phyloP scores from a whole-genome alignment of 2,797 vertebrate species.

The Malacoctenus gilli region DNA sequence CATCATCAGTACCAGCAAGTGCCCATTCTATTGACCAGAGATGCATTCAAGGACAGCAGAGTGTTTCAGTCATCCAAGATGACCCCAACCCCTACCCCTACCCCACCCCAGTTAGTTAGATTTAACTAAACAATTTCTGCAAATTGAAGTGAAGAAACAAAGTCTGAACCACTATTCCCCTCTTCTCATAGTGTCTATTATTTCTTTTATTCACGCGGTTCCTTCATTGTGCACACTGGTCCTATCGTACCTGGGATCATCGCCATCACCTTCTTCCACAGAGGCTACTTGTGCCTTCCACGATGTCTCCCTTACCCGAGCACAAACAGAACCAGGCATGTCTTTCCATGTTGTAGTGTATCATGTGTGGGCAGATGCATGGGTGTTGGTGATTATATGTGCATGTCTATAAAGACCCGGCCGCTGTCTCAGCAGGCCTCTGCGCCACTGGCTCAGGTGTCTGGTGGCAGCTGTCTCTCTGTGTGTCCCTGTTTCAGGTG shows the following conservation, averaged over 20 bases:
- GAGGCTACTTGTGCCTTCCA: background rate
- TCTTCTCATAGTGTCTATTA: no score
- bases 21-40: no score
- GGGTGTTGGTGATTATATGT: slow-evolving; percentile 21
- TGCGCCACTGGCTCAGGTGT: slow-evolving; percentile 30
- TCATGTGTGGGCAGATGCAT: background rate
- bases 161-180: no score
- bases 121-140: no score
- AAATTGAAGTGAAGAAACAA: no score
- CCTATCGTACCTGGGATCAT: slow-evolving; percentile 10
- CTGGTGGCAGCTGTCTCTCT: slow-evolving; percentile 66
- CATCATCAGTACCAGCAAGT: no score
- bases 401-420: slow-evolving; percentile 12
- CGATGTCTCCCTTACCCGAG: slow-evolving; percentile 25
- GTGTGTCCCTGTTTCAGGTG: slow-evolving; percentile 52
- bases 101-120: no score
- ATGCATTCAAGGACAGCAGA: no score
- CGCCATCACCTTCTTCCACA: slow-evolving; percentile 3
- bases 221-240: slow-evolving; percentile 4
- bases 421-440: slow-evolving; percentile 26
- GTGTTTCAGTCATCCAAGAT: no score
- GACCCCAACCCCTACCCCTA: no score
- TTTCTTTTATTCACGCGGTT: no score
- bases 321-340: slow-evolving; percentile 23
- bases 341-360: slow-evolving; percentile 12